Percentiles rank a stretch among this genome's conserved stretches.
These are phyloP conservation scores for Sinocyclocheilus anshuiensis DNA, from an alignment of 2,113 vertebrate species.

Conservation along the genomic window DNA sequence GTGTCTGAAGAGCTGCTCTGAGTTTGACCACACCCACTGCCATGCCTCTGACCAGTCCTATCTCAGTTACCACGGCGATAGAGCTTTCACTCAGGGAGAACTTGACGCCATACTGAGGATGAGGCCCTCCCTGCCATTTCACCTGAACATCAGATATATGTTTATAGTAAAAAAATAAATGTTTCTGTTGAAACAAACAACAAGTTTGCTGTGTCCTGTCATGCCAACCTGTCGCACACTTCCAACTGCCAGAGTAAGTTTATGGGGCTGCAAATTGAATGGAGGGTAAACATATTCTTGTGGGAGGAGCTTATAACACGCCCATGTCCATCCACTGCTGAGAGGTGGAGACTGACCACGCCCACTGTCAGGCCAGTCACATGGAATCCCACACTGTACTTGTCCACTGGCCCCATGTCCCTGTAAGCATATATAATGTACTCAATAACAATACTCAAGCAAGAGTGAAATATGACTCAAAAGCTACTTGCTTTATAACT, in stretches of 20 bases:
- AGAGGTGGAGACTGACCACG: slow-evolving; percentile 70
- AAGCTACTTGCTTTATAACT: not conserved
- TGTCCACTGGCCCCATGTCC: slow-evolving; percentile 62
- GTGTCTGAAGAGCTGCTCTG: slow-evolving; percentile 67
- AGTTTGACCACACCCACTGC: slow-evolving; percentile 64
- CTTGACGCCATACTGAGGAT: slow-evolving; percentile 71
- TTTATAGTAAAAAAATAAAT: slow-evolving; percentile 8
- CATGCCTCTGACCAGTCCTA: slow-evolving; percentile 69
- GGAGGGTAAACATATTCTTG: slow-evolving; percentile 75
- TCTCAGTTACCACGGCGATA: slow-evolving; percentile 64
- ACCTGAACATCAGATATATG: slow-evolving; percentile 60
- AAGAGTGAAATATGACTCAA: not conserved
- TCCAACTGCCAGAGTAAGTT: slow-evolving; percentile 77
- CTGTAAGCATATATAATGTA: slow-evolving; percentile 48
- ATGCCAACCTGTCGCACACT: slow-evolving; percentile 77
- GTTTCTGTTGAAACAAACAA: not conserved
- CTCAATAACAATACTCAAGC: too few relatives aligned
- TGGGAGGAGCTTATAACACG: slow-evolving; percentile 67
- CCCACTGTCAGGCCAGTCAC: slow-evolving; percentile 65
- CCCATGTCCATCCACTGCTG: slow-evolving; percentile 65
- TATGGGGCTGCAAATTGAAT: slow-evolving; percentile 77
- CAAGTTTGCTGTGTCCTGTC: not conserved
- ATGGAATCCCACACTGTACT: slow-evolving; percentile 67
- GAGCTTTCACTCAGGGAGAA: slow-evolving; percentile 71
- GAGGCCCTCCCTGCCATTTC: slow-evolving; percentile 75